Evolutionary conservation across 2,113 vertebrate genomes (phyloP).

Genomic region (Rhineura floridana): DNA sequence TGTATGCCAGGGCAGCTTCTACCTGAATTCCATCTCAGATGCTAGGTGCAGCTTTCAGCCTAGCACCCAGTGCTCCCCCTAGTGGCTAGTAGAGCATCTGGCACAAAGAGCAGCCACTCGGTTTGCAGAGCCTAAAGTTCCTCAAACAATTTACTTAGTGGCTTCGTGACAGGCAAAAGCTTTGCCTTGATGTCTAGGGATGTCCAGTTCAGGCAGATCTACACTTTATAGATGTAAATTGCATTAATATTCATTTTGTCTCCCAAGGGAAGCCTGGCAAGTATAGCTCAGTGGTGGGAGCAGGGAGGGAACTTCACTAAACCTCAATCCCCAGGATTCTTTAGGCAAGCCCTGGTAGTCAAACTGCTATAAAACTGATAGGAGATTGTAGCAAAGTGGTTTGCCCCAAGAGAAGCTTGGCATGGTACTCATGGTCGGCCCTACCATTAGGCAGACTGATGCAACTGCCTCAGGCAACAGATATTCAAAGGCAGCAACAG

Average conservation of each 20-base stretch:
- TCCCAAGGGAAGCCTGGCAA: neutral
- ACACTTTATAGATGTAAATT: no score
- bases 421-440: no score
- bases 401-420: no score
- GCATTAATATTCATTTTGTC: neutral
- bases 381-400: neutral
- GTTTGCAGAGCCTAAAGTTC: neutral
- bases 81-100: neutral
- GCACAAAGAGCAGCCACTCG: fast-evolving
- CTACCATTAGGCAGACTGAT: no score
- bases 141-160: fast-evolving
- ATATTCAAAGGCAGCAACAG: no score
- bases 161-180: no score
- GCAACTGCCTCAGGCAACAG: no score
- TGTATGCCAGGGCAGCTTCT: neutral
- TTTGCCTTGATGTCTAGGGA: neutral
- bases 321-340: neutral
- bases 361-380: neutral
- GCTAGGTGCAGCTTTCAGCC: neutral
- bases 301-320: neutral
- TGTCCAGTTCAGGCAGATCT: neutral
- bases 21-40: neutral
- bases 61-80: neutral
- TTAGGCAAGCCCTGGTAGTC: neutral
- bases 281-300: neutral